Conservation (phyloP, 2,113 vertebrate genomes). For the Zeus faber region DNA sequence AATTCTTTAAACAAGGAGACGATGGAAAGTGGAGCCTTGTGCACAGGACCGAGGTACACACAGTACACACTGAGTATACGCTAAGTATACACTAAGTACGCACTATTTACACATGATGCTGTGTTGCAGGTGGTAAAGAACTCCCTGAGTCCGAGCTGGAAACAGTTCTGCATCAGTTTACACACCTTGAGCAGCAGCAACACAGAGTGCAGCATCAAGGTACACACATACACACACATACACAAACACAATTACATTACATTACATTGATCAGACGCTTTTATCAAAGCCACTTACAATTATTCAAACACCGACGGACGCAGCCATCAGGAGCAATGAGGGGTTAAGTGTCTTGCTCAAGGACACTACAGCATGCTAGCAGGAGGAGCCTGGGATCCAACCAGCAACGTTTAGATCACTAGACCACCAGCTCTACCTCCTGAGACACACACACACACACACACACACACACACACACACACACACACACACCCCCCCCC, state of each 20-base stretch:
- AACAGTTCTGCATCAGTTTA: conserved; percentile 82
- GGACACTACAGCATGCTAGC: no score
- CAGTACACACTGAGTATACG: not conserved
- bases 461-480: not conserved
- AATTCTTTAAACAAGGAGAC: conserved; percentile 58
- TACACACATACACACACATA: conserved; percentile 44
- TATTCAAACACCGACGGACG: no score
- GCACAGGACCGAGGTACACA: conserved; percentile 86
- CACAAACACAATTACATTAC: not conserved
- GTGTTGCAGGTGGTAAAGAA: conserved; percentile 92
- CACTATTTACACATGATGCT: no score
- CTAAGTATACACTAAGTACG: not conserved
- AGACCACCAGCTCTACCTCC: no score
- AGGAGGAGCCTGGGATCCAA: no score
- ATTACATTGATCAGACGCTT: no score
- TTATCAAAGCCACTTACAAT: no score
- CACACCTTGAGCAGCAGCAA: conserved; percentile 88
- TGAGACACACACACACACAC: conserved; percentile 6
- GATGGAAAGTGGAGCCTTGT: conserved; percentile 85
- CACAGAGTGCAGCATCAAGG: conserved; percentile 83
- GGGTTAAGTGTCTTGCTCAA: no score
- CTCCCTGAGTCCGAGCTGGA: conserved; percentile 89
- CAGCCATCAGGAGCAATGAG: no score
- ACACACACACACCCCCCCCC: not conserved
- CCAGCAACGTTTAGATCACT: no score